These are phyloP conservation scores for Dicyrtomina minuta DNA, from an alignment of 2,888 invertebrate species.

Conservation along the genomic window DNA sequence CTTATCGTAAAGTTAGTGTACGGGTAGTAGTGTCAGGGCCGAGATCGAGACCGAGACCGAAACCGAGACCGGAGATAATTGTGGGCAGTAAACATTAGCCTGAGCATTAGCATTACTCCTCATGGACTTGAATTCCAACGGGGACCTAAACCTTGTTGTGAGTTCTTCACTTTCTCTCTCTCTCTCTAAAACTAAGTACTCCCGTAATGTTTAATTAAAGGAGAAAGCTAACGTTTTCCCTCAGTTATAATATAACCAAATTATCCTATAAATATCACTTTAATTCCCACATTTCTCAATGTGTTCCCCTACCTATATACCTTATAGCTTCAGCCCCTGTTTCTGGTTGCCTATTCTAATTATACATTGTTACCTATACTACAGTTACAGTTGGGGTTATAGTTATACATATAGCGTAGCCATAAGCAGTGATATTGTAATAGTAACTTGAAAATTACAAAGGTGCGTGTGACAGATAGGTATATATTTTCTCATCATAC, in stretches of 20 bases:
- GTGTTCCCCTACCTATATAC: no score
- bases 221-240: background rate
- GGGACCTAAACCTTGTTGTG: no score
- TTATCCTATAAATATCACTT: conserved; percentile 30
- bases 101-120: conserved; percentile 20
- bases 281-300: conserved; percentile 4
- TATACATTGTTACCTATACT: no score
- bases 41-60: background rate
- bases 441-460: no score
- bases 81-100: no score
- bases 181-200: background rate
- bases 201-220: conserved; percentile 30
- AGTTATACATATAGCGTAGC: no score
- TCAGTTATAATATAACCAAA: conserved; percentile 18
- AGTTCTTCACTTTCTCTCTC: no score
- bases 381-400: no score
- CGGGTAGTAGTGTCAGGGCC: no score
- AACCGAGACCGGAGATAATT: background rate
- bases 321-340: conserved; percentile 6
- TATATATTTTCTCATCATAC: no score
- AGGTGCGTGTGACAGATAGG: no score
- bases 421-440: no score
- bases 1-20: background rate
- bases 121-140: background rate
- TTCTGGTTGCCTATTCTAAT: background rate